These are phyloP conservation scores for Notodonta ziczac DNA, from an alignment of 2,888 invertebrate genomes.

Conservation along the genomic window DNA sequence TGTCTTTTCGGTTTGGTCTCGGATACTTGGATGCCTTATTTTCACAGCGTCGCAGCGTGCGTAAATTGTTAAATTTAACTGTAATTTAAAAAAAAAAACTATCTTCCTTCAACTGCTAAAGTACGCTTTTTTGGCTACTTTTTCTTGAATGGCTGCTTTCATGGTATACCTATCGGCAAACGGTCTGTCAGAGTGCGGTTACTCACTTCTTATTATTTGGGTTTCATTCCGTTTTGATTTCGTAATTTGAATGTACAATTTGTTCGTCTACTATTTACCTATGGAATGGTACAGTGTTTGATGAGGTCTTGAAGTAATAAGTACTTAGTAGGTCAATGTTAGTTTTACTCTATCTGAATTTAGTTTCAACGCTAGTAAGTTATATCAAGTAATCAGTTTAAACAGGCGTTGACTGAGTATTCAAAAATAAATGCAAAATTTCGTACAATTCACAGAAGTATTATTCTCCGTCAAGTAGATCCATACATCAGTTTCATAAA, in stretches of 20 bases:
- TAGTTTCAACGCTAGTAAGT: too few species aligned
- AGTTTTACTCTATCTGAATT: too few species aligned
- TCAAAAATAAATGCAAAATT: background rate
- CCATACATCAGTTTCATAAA: background rate
- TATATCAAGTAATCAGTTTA: too few species aligned
- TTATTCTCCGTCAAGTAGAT: background rate
- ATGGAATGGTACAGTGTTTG: background rate
- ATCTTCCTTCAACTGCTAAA: background rate
- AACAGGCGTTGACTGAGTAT: background rate
- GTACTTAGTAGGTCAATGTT: background rate
- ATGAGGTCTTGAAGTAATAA: background rate
- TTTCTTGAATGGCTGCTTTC: constrained; percentile 3
- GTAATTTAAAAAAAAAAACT: background rate
- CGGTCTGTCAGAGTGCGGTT: constrained; percentile 18
- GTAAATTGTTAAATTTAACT: constrained; percentile 4
- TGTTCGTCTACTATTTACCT: background rate
- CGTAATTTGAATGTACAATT: constrained; percentile 12
- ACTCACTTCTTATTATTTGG: constrained; percentile 26
- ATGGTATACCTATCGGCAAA: constrained; percentile 11
- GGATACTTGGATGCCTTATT: constrained; percentile 14
- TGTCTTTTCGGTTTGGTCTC: constrained; percentile 2
- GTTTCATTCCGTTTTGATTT: constrained; percentile 17
- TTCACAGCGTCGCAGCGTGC: background rate
- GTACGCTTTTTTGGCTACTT: background rate
- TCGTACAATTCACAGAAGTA: background rate